Evolutionary conservation across 2,797 vertebrate genomes (phyloP).

Genomic region (Malacoraja senta): DNA sequence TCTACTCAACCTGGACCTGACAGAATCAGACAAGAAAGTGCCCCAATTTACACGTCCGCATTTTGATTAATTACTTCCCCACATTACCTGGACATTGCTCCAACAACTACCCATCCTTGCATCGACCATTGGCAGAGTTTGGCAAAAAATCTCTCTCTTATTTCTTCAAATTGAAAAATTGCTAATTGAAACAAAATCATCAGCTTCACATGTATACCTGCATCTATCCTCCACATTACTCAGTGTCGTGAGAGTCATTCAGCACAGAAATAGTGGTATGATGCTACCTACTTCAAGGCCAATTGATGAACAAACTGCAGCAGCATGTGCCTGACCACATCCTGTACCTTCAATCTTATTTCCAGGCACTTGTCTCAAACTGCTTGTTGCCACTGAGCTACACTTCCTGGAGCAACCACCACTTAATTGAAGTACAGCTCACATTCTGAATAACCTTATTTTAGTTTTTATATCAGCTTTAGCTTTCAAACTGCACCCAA

Average conservation of each 20-base stretch:
- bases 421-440: not conserved
- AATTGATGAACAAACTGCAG: not conserved
- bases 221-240: not conserved
- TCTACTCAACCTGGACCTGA: not conserved
- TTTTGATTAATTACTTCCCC: not conserved
- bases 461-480: not conserved
- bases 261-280: not conserved
- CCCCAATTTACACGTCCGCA: not conserved
- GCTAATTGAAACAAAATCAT: not conserved
- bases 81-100: conserved; percentile 9
- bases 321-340: conserved; percentile 19
- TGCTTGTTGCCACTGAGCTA: not conserved
- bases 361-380: not conserved
- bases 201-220: conserved; percentile 1
- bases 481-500: not conserved
- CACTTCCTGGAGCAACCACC: not conserved
- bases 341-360: conserved; percentile 18
- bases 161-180: not conserved
- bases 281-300: not conserved
- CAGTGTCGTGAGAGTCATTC: too few relatives aligned
- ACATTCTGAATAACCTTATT: not conserved
- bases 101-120: conserved; percentile 29
- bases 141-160: not conserved
- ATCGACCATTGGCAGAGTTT: not conserved
- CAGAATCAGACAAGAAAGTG: not conserved